A percentile compares a stretch with the other conserved stretches of the same genome.
Evolutionary conservation across 2,113 vertebrate species (phyloP).

Genomic region (Climacteris rufus): DNA sequence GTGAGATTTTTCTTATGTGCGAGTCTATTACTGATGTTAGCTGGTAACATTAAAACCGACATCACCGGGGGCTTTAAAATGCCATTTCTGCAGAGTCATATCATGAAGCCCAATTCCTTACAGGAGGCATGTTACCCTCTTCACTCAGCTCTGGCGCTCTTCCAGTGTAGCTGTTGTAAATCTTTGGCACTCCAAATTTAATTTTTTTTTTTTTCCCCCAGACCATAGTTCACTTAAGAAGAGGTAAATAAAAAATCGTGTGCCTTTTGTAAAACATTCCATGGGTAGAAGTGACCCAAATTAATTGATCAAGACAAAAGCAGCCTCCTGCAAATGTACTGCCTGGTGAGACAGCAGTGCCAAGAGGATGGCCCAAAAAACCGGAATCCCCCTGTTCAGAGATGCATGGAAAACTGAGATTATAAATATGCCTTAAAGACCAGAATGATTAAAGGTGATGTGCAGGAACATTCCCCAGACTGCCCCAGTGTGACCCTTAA

Average conservation of each 20-base stretch:
- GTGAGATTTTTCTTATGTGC: background rate
- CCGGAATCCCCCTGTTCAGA: background rate
- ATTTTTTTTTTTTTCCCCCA: background rate
- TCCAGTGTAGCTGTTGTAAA: background rate
- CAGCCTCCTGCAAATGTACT: background rate
- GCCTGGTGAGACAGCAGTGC: background rate
- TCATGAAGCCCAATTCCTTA: background rate
- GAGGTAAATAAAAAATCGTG: background rate
- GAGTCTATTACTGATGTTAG: background rate
- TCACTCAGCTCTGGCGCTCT: background rate
- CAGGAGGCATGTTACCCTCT: background rate
- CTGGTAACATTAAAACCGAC: background rate
- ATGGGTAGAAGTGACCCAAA: background rate
- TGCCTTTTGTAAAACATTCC: background rate
- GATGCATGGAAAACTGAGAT: background rate
- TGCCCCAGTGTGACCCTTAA: background rate
- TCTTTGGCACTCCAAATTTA: background rate
- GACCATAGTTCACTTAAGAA: background rate
- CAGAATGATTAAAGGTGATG: background rate
- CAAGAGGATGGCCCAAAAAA: background rate
- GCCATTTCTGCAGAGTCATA: background rate
- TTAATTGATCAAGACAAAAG: background rate
- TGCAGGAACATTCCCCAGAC: background rate
- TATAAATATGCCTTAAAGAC: background rate
- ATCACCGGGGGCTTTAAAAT: constrained; percentile 12